phyloP scores from a whole-genome alignment of 2,888 invertebrate species.

The Watsonalla cultraria region DNA sequence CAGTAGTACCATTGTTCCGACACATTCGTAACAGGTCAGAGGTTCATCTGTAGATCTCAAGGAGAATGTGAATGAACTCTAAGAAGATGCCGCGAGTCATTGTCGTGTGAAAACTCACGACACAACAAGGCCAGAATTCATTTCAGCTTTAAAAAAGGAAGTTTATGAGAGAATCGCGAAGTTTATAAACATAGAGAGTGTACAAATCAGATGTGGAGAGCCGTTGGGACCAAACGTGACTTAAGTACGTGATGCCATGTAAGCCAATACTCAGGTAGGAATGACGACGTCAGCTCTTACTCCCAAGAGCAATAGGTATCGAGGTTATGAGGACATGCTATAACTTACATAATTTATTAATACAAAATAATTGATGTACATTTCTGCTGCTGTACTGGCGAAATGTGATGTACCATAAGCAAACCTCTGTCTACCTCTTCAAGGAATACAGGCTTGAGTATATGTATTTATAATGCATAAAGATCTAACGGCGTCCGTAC shows the following conservation, averaged over 20 bases:
- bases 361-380: neutral
- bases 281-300: constrained; percentile 14
- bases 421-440: too few species aligned
- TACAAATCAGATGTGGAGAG: neutral
- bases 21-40: constrained; percentile 22
- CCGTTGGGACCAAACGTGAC: neutral
- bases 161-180: neutral
- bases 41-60: constrained; percentile 20
- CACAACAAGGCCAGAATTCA: constrained; percentile 18
- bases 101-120: constrained; percentile 33
- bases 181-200: neutral
- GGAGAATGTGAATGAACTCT: constrained; percentile 40
- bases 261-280: constrained; percentile 12
- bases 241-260: constrained; percentile 31
- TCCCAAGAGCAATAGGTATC: constrained; percentile 26
- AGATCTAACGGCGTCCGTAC: too few species aligned
- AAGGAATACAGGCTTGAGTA: too few species aligned
- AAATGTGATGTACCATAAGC: too few species aligned
- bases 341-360: constrained; percentile 4
- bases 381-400: too few species aligned
- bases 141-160: neutral
- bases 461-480: neutral
- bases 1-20: neutral
- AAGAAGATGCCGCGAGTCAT: constrained; percentile 18
- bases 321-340: constrained; percentile 31